Base-by-base conservation (phyloP, 2,113 vertebrate species). In the Nibea coibor region DNA sequence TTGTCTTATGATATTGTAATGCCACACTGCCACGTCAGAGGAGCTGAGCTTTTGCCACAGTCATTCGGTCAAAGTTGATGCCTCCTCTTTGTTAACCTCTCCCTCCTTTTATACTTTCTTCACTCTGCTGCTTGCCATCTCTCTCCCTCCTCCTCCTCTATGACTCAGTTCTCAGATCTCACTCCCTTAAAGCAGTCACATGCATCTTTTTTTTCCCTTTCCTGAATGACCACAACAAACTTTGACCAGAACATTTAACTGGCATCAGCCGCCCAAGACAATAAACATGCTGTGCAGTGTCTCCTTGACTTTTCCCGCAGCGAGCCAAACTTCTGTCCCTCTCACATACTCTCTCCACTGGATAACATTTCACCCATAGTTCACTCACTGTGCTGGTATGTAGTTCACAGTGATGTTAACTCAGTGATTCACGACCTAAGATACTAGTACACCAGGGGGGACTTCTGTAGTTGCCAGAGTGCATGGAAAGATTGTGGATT, bases 241-340 rank as follows among this genome's bases (percentile, higher is more conserved):
- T 92, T 86, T 90, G 88, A 90, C 87, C 83, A 73, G 85, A 77
- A 85, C 62, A 75, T 90, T 88, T 89, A 54, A 43, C 67, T 79
- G 81, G 82, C 86, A 80, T 85, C 81, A 65, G 72, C 69, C 72
- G 74, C 59, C 47, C 57, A 78, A 67, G 57, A 83, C 76, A 91
- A 89, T 75, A 87, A 92, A 91, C 81, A 72, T 82, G 70, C 66
- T 47, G 69, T 17, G 24, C 81, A 64, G 72, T n/a, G 63, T 48
- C 67, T 78, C 66, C 67, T 54, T 85, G 84, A 90, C 83, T 82
- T 92, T 87, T 91, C 66, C 74, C 83, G 82, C 71, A 59, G 71
- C 84, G 73, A 91, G 68, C 75, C 43, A 45, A 68, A 62, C 73
- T 72, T 28, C 14, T 31, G 39, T 75, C 61, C 66, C 51, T 83